Evolutionary conservation across 2,888 invertebrate species (phyloP).

Genomic region (Deladenus siricidicola): DNA sequence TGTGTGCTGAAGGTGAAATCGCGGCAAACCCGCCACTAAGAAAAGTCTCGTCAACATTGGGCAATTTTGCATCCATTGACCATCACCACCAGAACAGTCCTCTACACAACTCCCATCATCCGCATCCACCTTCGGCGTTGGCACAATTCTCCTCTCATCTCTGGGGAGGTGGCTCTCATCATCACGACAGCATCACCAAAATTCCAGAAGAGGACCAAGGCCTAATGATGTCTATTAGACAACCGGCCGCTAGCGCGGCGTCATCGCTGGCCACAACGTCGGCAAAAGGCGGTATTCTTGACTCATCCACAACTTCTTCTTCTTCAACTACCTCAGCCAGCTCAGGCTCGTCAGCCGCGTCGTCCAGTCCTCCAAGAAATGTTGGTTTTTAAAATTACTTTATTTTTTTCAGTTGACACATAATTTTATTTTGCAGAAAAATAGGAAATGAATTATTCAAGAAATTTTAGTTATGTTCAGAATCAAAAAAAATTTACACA

Average conservation of each 20-base stretch:
- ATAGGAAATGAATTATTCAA: too few relatives aligned
- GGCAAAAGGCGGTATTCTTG: background rate
- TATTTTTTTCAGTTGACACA: background rate
- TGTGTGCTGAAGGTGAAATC: background rate
- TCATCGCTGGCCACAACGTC: background rate
- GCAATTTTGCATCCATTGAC: background rate
- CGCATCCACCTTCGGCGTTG: constrained; percentile 8
- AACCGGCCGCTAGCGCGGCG: constrained; percentile 1
- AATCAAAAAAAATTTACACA: too few relatives aligned
- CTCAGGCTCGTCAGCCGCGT: background rate
- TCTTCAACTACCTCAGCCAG: background rate
- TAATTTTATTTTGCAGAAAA: background rate
- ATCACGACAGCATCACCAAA: constrained; percentile 14
- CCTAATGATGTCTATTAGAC: constrained; percentile 20
- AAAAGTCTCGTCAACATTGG: background rate
- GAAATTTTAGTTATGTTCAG: too few relatives aligned
- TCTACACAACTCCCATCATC: background rate
- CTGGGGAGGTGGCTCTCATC: background rate
- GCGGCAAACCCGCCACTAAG: background rate
- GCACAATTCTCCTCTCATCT: constrained; percentile 1
- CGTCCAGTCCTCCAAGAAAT: constrained; percentile 3
- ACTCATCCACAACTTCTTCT: too few relatives aligned
- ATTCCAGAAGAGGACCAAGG: constrained; percentile 22
- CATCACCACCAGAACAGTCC: background rate
- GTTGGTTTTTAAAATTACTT: background rate